Conservation (phyloP, 2,888 invertebrate genomes). For the Azorinus chamasolen region DNA sequence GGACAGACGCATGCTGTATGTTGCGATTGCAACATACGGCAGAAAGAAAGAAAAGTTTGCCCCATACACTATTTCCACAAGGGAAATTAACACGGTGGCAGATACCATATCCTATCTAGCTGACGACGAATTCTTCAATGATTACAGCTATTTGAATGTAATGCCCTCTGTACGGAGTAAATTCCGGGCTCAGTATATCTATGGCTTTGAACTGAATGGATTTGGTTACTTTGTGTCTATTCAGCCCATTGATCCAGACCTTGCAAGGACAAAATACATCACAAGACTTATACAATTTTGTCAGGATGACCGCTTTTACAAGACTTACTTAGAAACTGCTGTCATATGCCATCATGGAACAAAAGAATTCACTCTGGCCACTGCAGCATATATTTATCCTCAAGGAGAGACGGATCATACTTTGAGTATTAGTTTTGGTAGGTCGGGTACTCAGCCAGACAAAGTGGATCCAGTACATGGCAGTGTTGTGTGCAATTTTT, state of each 20-base stretch:
- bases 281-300: conserved; percentile 84
- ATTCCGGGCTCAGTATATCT: conserved; percentile 50
- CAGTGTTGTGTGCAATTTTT: conserved; percentile 60
- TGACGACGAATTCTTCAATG: conserved; percentile 13
- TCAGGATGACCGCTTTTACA: conserved; percentile 75
- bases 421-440: conserved; percentile 57
- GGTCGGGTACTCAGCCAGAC: conserved; percentile 1
- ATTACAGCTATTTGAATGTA: conserved; percentile 38
- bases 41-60: conserved; percentile 43
- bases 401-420: conserved; percentile 15
- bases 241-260: conserved; percentile 45
- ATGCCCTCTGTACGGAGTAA: conserved; percentile 15
- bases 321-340: conserved; percentile 85
- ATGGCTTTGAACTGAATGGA: conserved; percentile 59
- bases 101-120: conserved; percentile 39
- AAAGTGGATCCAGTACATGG: conserved; percentile 31
- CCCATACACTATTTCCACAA: conserved; percentile 54
- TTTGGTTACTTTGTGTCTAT: conserved; percentile 60
- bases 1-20: conserved; percentile 42
- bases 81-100: conserved; percentile 33
- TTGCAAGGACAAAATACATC: conserved; percentile 56
- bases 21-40: conserved; percentile 54
- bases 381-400: conserved; percentile 50
- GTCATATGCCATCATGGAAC: conserved; percentile 68
- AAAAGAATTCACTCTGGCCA: conserved; percentile 60